Evolutionary conservation across 1,140 invertebrate species (phyloP).

Genomic region (Rhopalosiphum padi): DNA sequence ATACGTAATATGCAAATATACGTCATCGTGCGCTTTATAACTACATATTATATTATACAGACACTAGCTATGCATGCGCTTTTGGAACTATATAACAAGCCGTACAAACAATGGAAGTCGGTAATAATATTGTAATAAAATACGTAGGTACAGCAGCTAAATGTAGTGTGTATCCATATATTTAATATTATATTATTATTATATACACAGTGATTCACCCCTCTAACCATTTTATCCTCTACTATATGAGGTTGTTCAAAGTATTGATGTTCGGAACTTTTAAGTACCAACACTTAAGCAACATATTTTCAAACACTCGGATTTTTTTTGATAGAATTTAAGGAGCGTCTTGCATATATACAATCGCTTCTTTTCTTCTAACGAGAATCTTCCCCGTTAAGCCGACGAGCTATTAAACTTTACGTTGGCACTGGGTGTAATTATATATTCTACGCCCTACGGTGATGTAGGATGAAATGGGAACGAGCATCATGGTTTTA

Average conservation of each 20-base stretch:
- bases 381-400: neutral
- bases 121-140: neutral
- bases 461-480: neutral
- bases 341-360: neutral
- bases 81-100: constrained; percentile 9
- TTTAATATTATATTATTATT: neutral
- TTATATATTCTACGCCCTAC: neutral
- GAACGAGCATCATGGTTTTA: neutral
- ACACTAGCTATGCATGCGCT: neutral
- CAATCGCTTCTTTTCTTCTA: neutral
- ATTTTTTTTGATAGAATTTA: constrained; percentile 8
- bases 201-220: neutral
- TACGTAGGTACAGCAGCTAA: neutral
- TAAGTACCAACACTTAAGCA: neutral
- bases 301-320: neutral
- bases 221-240: neutral
- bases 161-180: neutral
- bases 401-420: neutral
- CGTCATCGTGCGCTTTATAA: neutral
- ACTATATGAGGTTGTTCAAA: neutral
- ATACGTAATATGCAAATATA: neutral
- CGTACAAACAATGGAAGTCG: neutral
- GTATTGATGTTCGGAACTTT: neutral
- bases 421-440: neutral
- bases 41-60: neutral